Evolutionary conservation across 2,888 invertebrate genomes (phyloP), one percentile per base, ranked within the genome.

Genomic region (Nudaria mundana): DNA sequence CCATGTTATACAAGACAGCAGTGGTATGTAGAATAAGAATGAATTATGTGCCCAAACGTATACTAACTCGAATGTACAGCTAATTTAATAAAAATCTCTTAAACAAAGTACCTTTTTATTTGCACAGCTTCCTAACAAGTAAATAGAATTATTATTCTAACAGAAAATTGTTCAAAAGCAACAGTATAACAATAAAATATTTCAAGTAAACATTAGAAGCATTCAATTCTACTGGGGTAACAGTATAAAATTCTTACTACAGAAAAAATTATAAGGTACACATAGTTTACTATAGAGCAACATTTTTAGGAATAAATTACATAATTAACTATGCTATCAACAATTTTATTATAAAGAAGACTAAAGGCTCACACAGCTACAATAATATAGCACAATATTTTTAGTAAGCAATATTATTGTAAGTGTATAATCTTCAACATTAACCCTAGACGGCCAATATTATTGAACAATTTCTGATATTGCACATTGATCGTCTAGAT

Each of bases 11-110:
- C 63, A 75, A 75, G 69, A 68, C 76, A 71, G 59, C 72, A 79
- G 75, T 71, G 79, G 79, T 78, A 81, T 71, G 71, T 87, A 84
- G 83, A 75, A 65, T 87, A 86, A 87, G 86, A 76, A 83, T 79
- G 74, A 77, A 80, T 78, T 81, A 87, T 87, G 83, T 87, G 86
- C 88, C 88, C 86, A 86, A 86, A 70, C 85, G 82, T 86, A 87
- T 87, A 89, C 89, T 89, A 89, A 89, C 89, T 88, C 84, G 83
- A 88, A 87, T 89, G 89, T 89, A 89, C 89, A 89, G 89, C 87
- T 87, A 88, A 86, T 83, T 86, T 81, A 89, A 88, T 88, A 88
- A 89, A 89, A 76, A 85, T 80, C 81, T 84, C 81, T 81, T 81
- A 83, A 85, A 83, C 68, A 74, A 63, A 54, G 29, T 24, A 4